phyloP scores from a whole-genome alignment of 2,113 vertebrate species.

The Periophthalmodon schlosseri region DNA sequence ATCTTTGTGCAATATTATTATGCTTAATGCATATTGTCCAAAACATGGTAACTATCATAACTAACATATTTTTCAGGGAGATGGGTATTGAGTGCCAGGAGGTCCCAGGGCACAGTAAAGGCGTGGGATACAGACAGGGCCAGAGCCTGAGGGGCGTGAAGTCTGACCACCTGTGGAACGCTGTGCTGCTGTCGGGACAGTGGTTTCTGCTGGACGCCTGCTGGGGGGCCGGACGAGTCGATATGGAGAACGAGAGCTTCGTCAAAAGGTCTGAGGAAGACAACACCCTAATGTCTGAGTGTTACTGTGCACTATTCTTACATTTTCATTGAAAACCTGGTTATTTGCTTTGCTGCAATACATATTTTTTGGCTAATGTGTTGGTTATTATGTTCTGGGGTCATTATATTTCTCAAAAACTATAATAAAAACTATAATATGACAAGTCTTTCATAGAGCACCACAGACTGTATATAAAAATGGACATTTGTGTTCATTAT shows the following conservation, averaged over 20 bases:
- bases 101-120: slow-evolving; percentile 77
- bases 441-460: too few species aligned
- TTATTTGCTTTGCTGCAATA: too few species aligned
- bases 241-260: slow-evolving; percentile 73
- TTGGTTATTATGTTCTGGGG: too few species aligned
- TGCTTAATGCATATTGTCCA: background rate
- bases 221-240: slow-evolving; percentile 82
- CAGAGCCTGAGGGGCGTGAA: slow-evolving; percentile 70
- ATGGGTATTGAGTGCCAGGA: slow-evolving; percentile 73
- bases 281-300: background rate
- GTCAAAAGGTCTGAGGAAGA: slow-evolving; percentile 74
- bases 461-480: too few species aligned
- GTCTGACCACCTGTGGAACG: slow-evolving; percentile 84
- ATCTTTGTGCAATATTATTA: background rate
- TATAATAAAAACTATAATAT: too few species aligned
- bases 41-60: background rate
- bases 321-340: too few species aligned
- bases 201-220: slow-evolving; percentile 82
- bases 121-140: slow-evolving; percentile 66
- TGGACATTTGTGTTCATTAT: too few species aligned
- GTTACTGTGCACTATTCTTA: background rate
- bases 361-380: too few species aligned
- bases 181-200: slow-evolving; percentile 70
- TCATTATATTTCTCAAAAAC: too few species aligned
- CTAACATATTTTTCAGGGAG: slow-evolving; percentile 61